Base-by-base conservation (phyloP, 2,113 vertebrate species). In the Pleuronectes platessa region DNA sequence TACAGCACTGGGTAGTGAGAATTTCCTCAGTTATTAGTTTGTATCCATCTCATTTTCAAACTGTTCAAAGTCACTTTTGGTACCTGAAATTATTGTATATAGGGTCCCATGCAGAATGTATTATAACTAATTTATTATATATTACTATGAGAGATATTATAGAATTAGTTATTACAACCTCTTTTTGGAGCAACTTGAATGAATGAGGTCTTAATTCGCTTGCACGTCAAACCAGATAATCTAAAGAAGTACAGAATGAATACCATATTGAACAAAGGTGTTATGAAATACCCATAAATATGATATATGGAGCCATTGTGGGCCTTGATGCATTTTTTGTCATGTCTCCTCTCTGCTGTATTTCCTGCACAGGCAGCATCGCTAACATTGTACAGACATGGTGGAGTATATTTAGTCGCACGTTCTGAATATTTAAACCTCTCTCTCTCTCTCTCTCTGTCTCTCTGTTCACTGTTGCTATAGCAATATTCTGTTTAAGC, bases 371-470 rank as follows among this genome's bases (percentile, higher is more conserved):
- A 85, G 76, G 74, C 67, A 9, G 53, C 80, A 40, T 76, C 76
- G 70, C 85, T 79, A 81, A 79, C 83, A 66, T 76, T 73, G 81
- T 15, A 49, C 47, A 49, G 73, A 78, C 61, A 75, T 49, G 82
- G 10, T 42, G 31, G 40, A 80, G 81, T 92, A 90, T 88, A 91
- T 91, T 92, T 90, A 90, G 87, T 83, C 79, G 11, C 78, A 68
- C 67, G 68, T 78, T 73, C 71, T 92, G 82, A 91, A 93, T 93
- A 91, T 94, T 91, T 89, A 88, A 92, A 80, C 74, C 82, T 18
- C 70, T 67, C 66, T 83, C 66, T 85, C 62, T 42, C 47, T 81
- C 74, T 78, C 51, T 53, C 20, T n/a, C 51, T n/a, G n/a, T n/a
- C 49, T 53, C 45, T 49, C 45, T 49, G 4, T 80, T 82, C 83